Evolutionary conservation across 2,797 vertebrate species (phyloP).

Genomic region (Paedocypris micromegethes): DNA sequence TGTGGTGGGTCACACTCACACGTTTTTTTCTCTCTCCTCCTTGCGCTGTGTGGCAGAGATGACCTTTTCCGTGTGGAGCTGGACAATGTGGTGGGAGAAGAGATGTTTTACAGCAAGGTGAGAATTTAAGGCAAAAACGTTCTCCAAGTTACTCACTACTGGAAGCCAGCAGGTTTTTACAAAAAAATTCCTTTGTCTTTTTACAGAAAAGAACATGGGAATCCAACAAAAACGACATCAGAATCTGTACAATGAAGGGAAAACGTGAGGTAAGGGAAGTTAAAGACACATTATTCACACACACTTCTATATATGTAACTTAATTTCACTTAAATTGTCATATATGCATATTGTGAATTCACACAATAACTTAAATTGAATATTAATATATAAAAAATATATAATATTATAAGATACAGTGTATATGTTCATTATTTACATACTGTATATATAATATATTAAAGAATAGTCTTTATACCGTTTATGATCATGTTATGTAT

Average conservation of each 20-base stretch:
- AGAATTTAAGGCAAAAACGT: constrained; percentile 43
- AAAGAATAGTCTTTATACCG: too few species aligned
- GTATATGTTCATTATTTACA: too few species aligned
- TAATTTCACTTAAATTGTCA: too few species aligned
- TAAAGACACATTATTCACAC: not conserved
- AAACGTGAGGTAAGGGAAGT: constrained; percentile 79
- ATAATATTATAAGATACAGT: too few species aligned
- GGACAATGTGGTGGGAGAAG: constrained; percentile 76
- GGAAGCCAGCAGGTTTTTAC: constrained; percentile 8
- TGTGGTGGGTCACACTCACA: constrained; percentile 12
- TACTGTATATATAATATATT: too few species aligned
- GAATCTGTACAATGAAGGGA: constrained; percentile 94
- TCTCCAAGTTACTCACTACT: not conserved
- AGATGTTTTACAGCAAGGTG: constrained; percentile 91
- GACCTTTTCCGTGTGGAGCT: constrained; percentile 87
- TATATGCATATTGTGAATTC: too few species aligned
- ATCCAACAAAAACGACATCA: constrained; percentile 89
- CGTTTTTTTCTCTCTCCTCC: not conserved
- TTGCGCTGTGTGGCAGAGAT: constrained; percentile 70
- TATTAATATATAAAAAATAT: too few species aligned
- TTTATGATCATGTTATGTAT: too few species aligned
- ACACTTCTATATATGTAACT: not conserved
- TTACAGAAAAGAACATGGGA: constrained; percentile 87
- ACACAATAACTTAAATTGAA: too few species aligned
- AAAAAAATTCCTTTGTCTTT: not conserved